These are phyloP conservation scores for Chymomyza procnemis DNA, from an alignment of 2,888 invertebrate species.

Conservation along the genomic window DNA sequence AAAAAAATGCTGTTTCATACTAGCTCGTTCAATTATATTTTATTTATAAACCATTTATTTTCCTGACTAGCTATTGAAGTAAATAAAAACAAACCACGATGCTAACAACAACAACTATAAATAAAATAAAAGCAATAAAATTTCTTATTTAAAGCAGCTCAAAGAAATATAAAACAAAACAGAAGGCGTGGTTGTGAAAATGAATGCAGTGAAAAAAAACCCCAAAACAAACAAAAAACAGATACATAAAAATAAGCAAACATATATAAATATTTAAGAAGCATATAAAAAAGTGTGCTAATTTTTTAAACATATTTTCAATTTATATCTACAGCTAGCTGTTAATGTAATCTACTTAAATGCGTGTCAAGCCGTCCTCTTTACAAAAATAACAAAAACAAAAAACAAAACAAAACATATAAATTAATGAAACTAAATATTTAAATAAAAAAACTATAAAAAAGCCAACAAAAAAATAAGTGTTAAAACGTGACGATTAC, in stretches of 20 bases:
- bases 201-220: not conserved
- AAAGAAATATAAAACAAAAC: not conserved
- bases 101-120: not conserved
- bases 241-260: slow-evolving; percentile 1
- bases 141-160: not conserved
- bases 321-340: slow-evolving; percentile 33
- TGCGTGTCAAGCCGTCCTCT: slow-evolving; percentile 71
- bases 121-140: slow-evolving; percentile 2
- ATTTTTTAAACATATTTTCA: slow-evolving; percentile 4
- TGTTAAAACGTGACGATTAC: not conserved
- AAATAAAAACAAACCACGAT: too few species aligned
- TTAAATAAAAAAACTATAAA: too few species aligned
- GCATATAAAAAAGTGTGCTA: not conserved
- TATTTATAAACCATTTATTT: too few species aligned
- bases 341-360: slow-evolving; percentile 42
- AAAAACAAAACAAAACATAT: slow-evolving; percentile 11
- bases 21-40: too few species aligned
- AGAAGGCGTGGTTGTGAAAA: not conserved
- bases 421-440: slow-evolving; percentile 9
- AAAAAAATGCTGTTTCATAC: too few species aligned
- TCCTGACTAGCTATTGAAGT: too few species aligned
- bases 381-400: slow-evolving; percentile 54
- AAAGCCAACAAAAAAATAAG: not conserved
- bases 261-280: not conserved
- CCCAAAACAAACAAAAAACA: not conserved